Conservation (phyloP, 2,797 vertebrate species). For the Melopsittacus undulatus region DNA sequence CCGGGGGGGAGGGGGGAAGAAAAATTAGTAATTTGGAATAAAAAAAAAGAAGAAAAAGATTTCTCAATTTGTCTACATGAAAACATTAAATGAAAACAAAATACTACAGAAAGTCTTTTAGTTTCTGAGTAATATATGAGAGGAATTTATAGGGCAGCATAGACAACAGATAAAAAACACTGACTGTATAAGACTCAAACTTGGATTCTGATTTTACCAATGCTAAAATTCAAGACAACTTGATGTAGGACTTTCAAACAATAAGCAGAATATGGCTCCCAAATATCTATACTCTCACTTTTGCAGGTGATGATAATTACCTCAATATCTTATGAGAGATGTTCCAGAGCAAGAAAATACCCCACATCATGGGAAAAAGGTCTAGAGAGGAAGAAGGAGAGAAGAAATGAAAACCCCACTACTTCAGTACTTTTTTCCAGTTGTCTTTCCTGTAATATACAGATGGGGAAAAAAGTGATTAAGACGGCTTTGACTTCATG, state of each 20-base stretch:
- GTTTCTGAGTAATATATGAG: background rate
- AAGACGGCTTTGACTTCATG: background rate
- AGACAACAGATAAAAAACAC: background rate
- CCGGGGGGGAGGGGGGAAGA: fast-evolving
- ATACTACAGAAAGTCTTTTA: background rate
- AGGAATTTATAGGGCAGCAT: background rate
- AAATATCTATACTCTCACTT: background rate
- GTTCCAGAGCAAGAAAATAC: background rate
- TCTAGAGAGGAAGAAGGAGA: background rate
- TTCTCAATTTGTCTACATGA: background rate
- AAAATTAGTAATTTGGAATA: background rate
- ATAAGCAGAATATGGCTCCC: background rate
- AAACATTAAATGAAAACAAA: background rate
- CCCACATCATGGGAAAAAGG: background rate
- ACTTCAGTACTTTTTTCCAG: background rate
- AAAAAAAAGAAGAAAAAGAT: background rate
- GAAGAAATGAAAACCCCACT: background rate
- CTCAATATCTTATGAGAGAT: background rate
- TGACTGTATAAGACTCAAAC: background rate
- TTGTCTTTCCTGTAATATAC: background rate
- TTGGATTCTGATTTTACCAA: background rate
- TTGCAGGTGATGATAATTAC: background rate
- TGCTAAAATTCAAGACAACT: background rate
- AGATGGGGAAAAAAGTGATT: background rate
- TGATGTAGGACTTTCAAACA: background rate